Evolutionary conservation across 2,888 invertebrate species (phyloP), one percentile per base, ranked within the genome.

Genomic region (Steinernema carpocapsae): DNA sequence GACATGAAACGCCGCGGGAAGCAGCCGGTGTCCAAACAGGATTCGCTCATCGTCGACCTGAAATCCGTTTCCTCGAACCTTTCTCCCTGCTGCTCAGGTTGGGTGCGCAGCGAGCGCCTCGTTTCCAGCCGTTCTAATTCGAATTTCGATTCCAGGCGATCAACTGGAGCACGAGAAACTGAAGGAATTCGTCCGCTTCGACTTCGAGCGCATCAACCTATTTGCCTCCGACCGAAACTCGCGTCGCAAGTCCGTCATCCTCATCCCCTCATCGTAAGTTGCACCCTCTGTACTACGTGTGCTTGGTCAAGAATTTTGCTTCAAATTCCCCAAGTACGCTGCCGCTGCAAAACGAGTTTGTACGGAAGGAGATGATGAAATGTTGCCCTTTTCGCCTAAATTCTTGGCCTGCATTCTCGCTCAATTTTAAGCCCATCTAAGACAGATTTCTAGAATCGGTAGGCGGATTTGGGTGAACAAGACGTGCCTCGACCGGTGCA

Each of bases 141-240:
- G n/a, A n/a, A n/a, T 70, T 43, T n/a, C 46, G 12, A n/a, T 64
- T 77, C 10, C 45, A 76, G 75, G 1, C 72, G 52, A 71, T 26
- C 56, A 24, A 10, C 26, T 56, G 24, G 56, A 56, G 56, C 56
- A 56, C 17, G 56, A 56, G 26, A 56, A 56, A 26, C 26, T 56
- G 24, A 56, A 56, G 26, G 56, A 56, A 26, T 56, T 56, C 26
- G 56, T 56, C 1, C 56, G 56, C 6, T 56, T 56, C 26, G 56
- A 56, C 22, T 56, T 56, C 26, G 56, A 56, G 56, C 56, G 26
- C 26, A 56, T 56, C 19, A 56, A 56, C 26, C 26, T 56, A 3
- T 56, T 56, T 26, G 56, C 24, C 56, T 6, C 24, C 22, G 26
- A 10, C 19, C 22, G 17, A 12, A 26, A 22, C 56, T 56, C 56